Evolutionary conservation across 2,888 invertebrate species (phyloP).

Genomic region (Heliconius aoede): DNA sequence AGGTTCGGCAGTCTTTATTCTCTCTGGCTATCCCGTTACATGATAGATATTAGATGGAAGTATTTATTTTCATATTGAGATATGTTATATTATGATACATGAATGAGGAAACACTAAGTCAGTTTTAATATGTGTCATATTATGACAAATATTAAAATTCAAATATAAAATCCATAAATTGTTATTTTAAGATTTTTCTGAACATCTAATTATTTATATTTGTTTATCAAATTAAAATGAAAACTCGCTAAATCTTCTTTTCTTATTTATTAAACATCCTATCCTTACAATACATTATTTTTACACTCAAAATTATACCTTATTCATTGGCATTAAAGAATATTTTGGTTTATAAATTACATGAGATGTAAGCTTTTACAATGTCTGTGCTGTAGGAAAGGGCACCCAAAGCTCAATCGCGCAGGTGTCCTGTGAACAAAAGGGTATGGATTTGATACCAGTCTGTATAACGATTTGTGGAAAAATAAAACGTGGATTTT

Average conservation of each 20-base stretch:
- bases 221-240: not conserved
- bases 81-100: no score
- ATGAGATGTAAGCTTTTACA: constrained; percentile 53
- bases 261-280: constrained; percentile 20
- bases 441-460: constrained; percentile 74
- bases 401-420: constrained; percentile 76
- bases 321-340: constrained; percentile 35
- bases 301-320: not conserved
- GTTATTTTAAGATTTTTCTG: no score
- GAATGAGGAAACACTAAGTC: not conserved
- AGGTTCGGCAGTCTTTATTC: no score
- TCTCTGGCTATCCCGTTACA: no score
- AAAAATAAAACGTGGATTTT: constrained; percentile 54
- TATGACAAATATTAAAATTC: no score
- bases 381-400: constrained; percentile 65
- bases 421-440: constrained; percentile 80
- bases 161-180: no score
- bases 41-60: no score
- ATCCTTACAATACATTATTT: not conserved
- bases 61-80: no score
- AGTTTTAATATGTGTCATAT: no score
- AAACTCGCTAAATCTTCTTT: constrained; percentile 17
- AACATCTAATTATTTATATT: constrained; percentile 5
- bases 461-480: constrained; percentile 68
- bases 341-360: constrained; percentile 30